Conservation (phyloP, 2,113 vertebrate genomes). For the Lophura nycthemera region DNA sequence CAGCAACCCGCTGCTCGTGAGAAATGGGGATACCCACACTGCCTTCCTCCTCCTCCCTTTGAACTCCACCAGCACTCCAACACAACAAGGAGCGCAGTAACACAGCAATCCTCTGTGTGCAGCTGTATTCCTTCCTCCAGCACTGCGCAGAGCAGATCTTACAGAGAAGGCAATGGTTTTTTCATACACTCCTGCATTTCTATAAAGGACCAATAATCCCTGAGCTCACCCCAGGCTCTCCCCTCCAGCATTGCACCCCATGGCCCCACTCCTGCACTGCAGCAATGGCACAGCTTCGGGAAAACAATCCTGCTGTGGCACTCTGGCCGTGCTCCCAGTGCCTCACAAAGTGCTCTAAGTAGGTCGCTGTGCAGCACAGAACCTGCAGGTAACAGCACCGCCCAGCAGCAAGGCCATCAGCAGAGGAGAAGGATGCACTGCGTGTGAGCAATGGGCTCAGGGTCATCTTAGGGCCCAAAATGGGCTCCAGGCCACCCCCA, state of each 20-base stretch:
- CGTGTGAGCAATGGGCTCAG: background rate
- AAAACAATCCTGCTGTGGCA: no score
- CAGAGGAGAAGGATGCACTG: background rate
- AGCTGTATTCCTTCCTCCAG: background rate
- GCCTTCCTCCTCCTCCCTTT: background rate
- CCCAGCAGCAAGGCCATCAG: background rate
- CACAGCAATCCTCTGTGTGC: rapidly evolving
- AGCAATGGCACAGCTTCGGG: no score
- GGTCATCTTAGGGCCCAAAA: background rate
- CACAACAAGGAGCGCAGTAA: no score
- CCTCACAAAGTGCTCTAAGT: background rate
- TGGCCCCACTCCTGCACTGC: no score
- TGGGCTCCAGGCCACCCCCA: no score
- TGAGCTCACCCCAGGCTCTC: background rate
- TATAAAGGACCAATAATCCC: no score
- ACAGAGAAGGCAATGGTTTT: no score
- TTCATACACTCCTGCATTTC: rapidly evolving
- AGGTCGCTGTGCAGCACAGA: background rate
- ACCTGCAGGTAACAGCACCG: background rate
- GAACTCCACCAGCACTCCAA: background rate
- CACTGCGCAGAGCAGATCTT: rapidly evolving
- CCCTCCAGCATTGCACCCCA: no score
- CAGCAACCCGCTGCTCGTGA: no score
- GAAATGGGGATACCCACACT: rapidly evolving
- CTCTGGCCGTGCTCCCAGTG: no score